phyloP scores from a whole-genome alignment of 37 sponge, comb jelly and placozoan genomes.

The Cliona cf. orientalis region DNA sequence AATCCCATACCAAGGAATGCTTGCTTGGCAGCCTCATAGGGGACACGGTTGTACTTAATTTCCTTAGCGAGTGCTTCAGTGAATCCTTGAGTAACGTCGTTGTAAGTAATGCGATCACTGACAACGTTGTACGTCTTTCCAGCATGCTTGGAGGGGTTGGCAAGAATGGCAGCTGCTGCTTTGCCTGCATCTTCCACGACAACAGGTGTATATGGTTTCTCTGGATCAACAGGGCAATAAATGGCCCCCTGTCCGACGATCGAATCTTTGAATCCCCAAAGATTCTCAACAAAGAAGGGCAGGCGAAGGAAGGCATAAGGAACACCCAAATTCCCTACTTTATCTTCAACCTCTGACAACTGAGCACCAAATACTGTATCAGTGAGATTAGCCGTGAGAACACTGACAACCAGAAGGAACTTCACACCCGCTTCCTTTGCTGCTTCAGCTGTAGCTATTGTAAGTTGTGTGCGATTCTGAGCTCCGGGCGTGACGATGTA shows the following conservation, averaged over 20 bases:
- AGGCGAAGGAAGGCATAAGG: too few species aligned
- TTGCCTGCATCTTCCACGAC: slow-evolving; percentile 43
- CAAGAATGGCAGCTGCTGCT: slow-evolving; percentile 48
- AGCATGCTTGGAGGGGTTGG: slow-evolving; percentile 23
- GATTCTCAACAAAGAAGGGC: too few species aligned
- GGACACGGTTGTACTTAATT: slow-evolving; percentile 28
- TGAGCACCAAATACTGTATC: too few species aligned
- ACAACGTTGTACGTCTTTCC: slow-evolving; percentile 50
- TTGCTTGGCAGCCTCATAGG: slow-evolving; percentile 56
- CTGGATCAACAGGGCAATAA: slow-evolving; percentile 53
- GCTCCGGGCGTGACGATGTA: too few species aligned
- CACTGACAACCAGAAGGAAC: too few species aligned
- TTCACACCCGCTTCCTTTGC: too few species aligned
- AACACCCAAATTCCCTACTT: too few species aligned
- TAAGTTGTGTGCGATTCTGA: too few species aligned
- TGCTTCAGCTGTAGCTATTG: too few species aligned
- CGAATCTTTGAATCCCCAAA: slow-evolving; percentile 35
- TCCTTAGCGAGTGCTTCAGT: slow-evolving; percentile 41
- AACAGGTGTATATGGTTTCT: slow-evolving; percentile 32
- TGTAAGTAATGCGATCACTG: slow-evolving; percentile 51
- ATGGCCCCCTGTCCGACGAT: slow-evolving; percentile 23
- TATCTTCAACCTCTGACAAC: too few species aligned
- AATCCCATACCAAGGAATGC: background rate
- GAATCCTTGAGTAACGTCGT: slow-evolving; percentile 39
- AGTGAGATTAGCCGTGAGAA: too few species aligned